Evolutionary conservation across 1,140 invertebrate species (phyloP), one percentile per base, ranked within the genome.

Genomic region (Drosophila murphyi): DNA sequence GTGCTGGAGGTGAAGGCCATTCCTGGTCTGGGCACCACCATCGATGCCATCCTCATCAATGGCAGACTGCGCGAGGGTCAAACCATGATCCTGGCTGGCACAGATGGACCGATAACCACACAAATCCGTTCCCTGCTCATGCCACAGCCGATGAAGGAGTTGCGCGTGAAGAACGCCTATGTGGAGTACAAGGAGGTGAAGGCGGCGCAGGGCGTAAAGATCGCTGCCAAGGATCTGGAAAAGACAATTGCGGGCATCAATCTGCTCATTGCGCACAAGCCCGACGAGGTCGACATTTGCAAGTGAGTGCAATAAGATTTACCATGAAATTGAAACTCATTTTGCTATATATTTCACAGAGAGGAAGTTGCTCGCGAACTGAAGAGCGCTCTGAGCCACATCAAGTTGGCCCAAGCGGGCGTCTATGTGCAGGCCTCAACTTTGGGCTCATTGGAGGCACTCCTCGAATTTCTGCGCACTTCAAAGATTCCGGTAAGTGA

Each of bases 1-100:
- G 98, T 99, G n/a, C 94, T 99, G 85, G 99, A 99, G 95, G 98
- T 99, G 3, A 99, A 99, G 95, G 98, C 98, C 1, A 96, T 99
- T 82, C 96, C 97, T 41, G 99, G 99, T 51, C 94, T 99, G 65
- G 99, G 99, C 31, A 99, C 98, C 62, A 99, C 99, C 4, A 98
- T 99, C 89, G 99, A 99, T 94, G 97, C 98, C 37, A 99, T 99
- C 93, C 94, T 99, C 57, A 97, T 99, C 41, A 99, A 99, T 94
- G 99, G 99, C 10, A 96, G 95, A 12, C 93, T 99, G 32, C 94
- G 94, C 48, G 98, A 99, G 93, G 98, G 98, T 29, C 98, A 99
- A 80, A 98, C 97, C 0, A 96, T 99, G 92, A 95, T 99, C 32
- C 93, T 99, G 39, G 98, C 99, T 6, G 99, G 99, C 37, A 99